Percentiles rank a stretch among this genome's conserved stretches.
These are phyloP conservation scores for Anniella stebbinsi DNA, from an alignment of 2,797 vertebrate genomes.

Conservation along the genomic window DNA sequence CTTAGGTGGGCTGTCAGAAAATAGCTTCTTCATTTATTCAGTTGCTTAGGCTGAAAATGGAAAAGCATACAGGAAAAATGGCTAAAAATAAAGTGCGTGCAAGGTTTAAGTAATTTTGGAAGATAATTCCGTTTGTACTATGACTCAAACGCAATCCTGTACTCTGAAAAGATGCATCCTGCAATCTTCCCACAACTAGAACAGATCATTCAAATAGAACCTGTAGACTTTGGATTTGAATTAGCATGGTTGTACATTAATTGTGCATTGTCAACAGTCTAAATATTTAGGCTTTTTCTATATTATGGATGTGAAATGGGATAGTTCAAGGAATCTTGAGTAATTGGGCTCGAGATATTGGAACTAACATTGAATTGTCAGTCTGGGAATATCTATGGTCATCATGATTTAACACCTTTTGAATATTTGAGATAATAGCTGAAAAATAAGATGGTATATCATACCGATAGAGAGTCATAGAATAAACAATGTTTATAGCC, in stretches of 20 bases:
- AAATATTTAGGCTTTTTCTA: neutral
- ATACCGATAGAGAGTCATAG: neutral
- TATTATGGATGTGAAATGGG: neutral
- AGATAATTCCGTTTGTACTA: neutral
- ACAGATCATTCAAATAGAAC: neutral
- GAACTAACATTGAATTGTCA: neutral
- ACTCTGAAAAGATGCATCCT: neutral
- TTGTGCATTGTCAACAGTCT: neutral
- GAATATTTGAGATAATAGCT: neutral
- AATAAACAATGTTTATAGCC: neutral
- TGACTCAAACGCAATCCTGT: neutral
- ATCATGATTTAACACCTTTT: neutral
- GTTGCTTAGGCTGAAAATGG: slow-evolving; percentile 42
- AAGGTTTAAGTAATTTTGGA: slow-evolving; percentile 39
- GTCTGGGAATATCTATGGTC: neutral
- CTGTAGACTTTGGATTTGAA: neutral
- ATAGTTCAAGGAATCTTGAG: neutral
- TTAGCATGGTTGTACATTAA: neutral
- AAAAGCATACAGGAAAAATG: slow-evolving; percentile 45
- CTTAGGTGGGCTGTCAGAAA: slow-evolving; percentile 50
- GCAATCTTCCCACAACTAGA: no score
- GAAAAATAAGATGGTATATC: neutral
- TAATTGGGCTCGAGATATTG: neutral
- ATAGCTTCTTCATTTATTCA: slow-evolving; percentile 23
- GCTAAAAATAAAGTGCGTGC: slow-evolving; percentile 29